A percentile compares a stretch with the other conserved stretches of the same genome.
Conservation (phyloP, 2,888 invertebrate genomes). For the Bugulina stolonifera region DNA sequence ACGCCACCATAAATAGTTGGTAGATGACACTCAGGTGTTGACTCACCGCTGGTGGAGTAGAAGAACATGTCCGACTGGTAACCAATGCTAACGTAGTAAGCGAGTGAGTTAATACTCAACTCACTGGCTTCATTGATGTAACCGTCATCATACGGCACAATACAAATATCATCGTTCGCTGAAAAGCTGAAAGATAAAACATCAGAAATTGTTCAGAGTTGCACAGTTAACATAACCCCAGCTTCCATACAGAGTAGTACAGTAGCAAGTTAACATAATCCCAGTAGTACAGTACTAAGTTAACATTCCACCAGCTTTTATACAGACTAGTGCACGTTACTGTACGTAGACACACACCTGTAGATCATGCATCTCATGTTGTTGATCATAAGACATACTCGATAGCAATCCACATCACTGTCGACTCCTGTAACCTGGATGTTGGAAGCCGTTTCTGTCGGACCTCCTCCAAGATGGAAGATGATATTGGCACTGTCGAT, state of each 20-base stretch:
- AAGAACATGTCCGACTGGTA: background rate
- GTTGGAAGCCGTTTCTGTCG: background rate
- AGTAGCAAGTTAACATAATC: too few relatives aligned
- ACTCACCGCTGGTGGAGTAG: background rate
- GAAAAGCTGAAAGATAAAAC: background rate
- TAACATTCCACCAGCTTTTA: too few relatives aligned
- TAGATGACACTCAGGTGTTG: too few relatives aligned
- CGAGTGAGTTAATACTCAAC: too few relatives aligned
- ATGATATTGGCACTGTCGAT: background rate
- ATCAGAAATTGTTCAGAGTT: too few relatives aligned
- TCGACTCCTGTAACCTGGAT: background rate
- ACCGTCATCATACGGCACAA: background rate
- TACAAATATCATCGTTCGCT: background rate
- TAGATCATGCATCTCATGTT: background rate
- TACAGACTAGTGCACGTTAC: too few relatives aligned
- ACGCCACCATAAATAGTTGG: too few relatives aligned
- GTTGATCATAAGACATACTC: slow-evolving; percentile 14
- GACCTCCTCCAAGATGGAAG: background rate
- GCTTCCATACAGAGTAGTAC: too few relatives aligned
- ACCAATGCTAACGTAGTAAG: too few relatives aligned
- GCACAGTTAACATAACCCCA: too few relatives aligned
- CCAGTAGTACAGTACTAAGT: too few relatives aligned
- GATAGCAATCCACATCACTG: background rate
- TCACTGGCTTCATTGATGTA: background rate
- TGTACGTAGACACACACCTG: slow-evolving; percentile 19